Base-by-base conservation (phyloP, 2,888 invertebrate genomes). In the Hypolimnas misippus region DNA sequence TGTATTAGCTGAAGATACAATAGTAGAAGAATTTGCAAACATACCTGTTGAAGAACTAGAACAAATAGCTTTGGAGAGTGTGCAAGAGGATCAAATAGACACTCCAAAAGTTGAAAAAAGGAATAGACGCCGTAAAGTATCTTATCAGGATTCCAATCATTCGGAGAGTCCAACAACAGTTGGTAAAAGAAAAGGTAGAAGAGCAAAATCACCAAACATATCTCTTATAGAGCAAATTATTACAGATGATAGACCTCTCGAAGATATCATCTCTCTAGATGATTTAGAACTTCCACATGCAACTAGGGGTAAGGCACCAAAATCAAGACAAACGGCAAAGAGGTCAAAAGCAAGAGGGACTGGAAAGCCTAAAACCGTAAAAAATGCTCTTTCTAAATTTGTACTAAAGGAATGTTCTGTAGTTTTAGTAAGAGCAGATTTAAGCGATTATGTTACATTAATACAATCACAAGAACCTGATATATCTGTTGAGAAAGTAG, bases 191-290 rank as follows among this genome's bases (percentile, higher is more conserved):
- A 72, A 59, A 50, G 73, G 70, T 25, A 83, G 73, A 61, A 87
- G 81, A 71, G 1, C 68, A 0, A 87, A 84, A 68, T 68, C 86
- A 6, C 86, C 87, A 33, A 90, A 86, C 69, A 88, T 91, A 75
- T 90, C 90, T 17, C 79, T 90, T 1, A 77, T 89, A 64, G 91
- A 92, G 67, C 86, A 91, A 70, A 90, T 89, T 21, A 86, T 92
- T 58, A 84, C 79, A 40, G 89, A 89, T 71, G 87, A 91, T 49
- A 79, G 84, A 67, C 90, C 89, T 25, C 65, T 89, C 44, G 89
- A 91, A 74, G 91, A 90, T 25, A 87, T 89, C 57, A 89, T 89
- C 77, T 84, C 84, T 4, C 74, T 91, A 12, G 86, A 88, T 56
- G 87, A 83, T 62, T 74, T 86, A n/a, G 89, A 89, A 75, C 70